phyloP scores from a whole-genome alignment of 2,113 vertebrate species.

The Syrmaticus mikado region DNA sequence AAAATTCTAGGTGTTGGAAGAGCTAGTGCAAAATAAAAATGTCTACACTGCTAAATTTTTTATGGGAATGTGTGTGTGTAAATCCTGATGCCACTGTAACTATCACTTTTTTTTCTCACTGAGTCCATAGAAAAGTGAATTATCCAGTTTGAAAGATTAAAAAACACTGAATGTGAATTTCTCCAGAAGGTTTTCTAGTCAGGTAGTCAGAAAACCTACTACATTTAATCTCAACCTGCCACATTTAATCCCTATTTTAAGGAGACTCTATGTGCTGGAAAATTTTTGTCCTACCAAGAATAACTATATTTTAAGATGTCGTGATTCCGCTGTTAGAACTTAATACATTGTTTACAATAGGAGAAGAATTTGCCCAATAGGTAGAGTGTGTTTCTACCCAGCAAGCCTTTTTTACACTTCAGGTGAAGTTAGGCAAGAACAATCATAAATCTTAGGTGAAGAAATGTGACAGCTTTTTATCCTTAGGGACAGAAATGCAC shows the following conservation, averaged over 20 bases:
- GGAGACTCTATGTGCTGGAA: not conserved
- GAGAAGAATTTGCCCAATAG: not conserved
- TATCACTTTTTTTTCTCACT: not conserved
- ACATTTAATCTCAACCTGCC: too few species aligned
- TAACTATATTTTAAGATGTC: not conserved
- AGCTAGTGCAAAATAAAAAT: not conserved
- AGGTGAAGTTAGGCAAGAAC: not conserved
- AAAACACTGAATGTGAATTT: not conserved
- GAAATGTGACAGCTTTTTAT: not conserved
- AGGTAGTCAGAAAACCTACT: not conserved
- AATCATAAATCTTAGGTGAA: not conserved
- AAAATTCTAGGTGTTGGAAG: not conserved
- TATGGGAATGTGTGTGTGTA: not conserved
- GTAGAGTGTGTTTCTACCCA: not conserved
- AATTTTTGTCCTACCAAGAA: not conserved
- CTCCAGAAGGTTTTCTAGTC: not conserved
- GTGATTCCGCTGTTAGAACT: not conserved
- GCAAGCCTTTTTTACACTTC: not conserved
- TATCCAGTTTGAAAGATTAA: not conserved
- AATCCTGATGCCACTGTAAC: not conserved
- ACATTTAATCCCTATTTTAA: not conserved
- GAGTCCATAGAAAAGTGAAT: not conserved
- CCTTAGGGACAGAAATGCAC: not conserved
- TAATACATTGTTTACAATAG: not conserved
- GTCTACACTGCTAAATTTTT: not conserved